phyloP scores from a whole-genome alignment of 53 echinoderm and acorn worm genomes.

The Holothuria leucospilota region DNA sequence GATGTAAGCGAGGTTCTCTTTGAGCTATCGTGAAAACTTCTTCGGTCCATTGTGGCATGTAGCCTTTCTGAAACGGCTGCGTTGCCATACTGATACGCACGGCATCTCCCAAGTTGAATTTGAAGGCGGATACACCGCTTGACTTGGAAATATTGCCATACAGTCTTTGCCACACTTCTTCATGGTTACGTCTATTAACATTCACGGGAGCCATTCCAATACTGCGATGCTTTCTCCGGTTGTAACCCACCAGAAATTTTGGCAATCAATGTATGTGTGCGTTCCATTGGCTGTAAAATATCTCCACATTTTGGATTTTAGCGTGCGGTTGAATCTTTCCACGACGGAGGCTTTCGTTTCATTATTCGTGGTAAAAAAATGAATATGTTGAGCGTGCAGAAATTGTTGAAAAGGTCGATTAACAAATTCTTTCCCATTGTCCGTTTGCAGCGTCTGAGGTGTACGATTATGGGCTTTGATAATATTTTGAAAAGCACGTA shows the following conservation, averaged over 20 bases:
- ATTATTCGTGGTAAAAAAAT: constrained; percentile 74
- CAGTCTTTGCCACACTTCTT: constrained; percentile 60
- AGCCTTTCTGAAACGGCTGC: constrained; percentile 76
- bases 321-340: too few species aligned
- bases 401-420: too few species aligned
- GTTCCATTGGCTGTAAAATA: constrained; percentile 33
- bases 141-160: not conserved
- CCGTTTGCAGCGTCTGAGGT: too few species aligned
- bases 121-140: not conserved
- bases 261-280: constrained; percentile 37
- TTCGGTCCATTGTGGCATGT: constrained; percentile 74
- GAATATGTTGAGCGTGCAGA: constrained; percentile 24
- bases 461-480: too few species aligned
- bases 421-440: too few species aligned
- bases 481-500: too few species aligned
- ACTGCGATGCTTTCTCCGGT: constrained; percentile 55
- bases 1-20: not conserved
- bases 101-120: too few species aligned
- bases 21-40: too few species aligned
- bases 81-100: too few species aligned
- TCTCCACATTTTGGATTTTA: constrained; percentile 61
- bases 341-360: too few species aligned
- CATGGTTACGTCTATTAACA: constrained; percentile 56
- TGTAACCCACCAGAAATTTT: constrained; percentile 65
- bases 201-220: too few species aligned